phyloP scores from a whole-genome alignment of 2,113 vertebrate genomes.

The Anolis sagrei region DNA sequence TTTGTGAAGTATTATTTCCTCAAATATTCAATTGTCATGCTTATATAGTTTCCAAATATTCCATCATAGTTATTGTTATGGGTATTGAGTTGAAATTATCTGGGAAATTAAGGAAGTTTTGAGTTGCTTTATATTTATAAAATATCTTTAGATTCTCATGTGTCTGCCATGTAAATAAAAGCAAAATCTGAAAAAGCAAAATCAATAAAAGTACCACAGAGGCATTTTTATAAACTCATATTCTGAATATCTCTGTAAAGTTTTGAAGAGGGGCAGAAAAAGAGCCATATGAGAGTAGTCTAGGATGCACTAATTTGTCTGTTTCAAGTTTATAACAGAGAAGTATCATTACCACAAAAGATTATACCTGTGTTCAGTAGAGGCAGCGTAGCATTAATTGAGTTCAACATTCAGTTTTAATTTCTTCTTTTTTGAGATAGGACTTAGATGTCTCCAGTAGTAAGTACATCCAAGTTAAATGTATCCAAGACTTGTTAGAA shows the following conservation, averaged over 20 bases:
- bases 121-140: background rate
- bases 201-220: background rate
- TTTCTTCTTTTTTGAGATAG: background rate
- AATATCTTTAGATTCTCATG: constrained; percentile 11
- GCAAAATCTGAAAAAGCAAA: background rate
- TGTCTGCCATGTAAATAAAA: background rate
- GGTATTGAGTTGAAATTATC: constrained; percentile 9
- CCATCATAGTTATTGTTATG: background rate
- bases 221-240: background rate
- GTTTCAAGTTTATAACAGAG: background rate
- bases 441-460: background rate
- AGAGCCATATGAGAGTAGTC: background rate
- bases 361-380: background rate
- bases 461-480: background rate
- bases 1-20: background rate
- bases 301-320: background rate
- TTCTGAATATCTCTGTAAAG: background rate
- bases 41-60: background rate
- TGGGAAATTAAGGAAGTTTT: background rate
- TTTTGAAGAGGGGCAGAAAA: background rate
- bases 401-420: background rate
- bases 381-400: background rate
- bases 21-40: background rate
- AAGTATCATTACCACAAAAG: background rate
- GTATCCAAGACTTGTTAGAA: background rate